phyloP scores from a whole-genome alignment of 2,797 vertebrate genomes.

The Cetoscarus ocellatus region DNA sequence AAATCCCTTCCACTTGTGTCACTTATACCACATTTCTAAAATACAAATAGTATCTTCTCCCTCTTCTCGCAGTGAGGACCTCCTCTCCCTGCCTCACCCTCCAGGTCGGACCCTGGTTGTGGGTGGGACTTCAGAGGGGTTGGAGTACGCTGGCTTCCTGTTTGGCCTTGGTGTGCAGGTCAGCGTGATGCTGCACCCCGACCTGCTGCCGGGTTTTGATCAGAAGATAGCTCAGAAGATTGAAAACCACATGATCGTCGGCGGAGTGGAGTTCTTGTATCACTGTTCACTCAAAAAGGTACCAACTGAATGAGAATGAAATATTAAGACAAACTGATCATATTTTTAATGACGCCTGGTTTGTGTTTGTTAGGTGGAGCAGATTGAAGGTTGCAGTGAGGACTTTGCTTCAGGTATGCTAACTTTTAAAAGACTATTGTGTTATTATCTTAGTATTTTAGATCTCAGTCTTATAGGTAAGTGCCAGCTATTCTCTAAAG shows the following conservation, averaged over 20 bases:
- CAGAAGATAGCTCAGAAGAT: slow-evolving; percentile 87
- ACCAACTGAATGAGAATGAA: slow-evolving; percentile 5
- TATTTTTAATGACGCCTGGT: neutral
- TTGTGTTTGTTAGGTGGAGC: slow-evolving; percentile 81
- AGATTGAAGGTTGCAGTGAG: slow-evolving; percentile 59
- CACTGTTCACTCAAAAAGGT: slow-evolving; percentile 85
- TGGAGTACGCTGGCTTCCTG: slow-evolving; percentile 90
- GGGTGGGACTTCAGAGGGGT: slow-evolving; percentile 86
- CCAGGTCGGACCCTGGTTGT: slow-evolving; percentile 88
- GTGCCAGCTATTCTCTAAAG: too few relatives aligned
- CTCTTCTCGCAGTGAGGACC: slow-evolving; percentile 82
- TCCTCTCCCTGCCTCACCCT: slow-evolving; percentile 86
- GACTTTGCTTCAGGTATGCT: slow-evolving; percentile 5
- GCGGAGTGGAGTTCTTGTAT: slow-evolving; percentile 84
- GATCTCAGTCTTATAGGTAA: too few relatives aligned
- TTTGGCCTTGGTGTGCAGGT: slow-evolving; percentile 86
- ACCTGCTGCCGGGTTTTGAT: slow-evolving; percentile 86
- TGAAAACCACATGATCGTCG: slow-evolving; percentile 85
- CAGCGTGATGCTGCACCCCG: slow-evolving; percentile 86
- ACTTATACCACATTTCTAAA: too few relatives aligned
- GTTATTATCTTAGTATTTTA: neutral
- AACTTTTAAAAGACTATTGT: neutral
- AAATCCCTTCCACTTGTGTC: too few relatives aligned
- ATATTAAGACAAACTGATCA: neutral
- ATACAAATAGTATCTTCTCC: neutral